phyloP scores from a whole-genome alignment of 64 coral and sea anemone species.

The Pocillopora damicornis region DNA sequence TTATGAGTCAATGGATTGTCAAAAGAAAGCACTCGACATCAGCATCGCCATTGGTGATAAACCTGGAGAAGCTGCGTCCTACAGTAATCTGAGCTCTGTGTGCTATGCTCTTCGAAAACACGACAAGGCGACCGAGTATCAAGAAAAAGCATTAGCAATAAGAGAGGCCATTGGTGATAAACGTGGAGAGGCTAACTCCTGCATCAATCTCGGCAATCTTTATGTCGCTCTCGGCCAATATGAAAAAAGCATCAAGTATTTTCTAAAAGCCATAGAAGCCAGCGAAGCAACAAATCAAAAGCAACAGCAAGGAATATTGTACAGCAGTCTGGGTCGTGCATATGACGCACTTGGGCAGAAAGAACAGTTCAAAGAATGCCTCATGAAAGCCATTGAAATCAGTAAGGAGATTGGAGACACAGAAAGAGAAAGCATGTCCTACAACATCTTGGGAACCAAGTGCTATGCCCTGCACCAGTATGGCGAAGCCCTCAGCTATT shows the following conservation, averaged over 20 bases:
- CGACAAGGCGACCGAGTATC: neutral
- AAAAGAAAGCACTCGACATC: conserved; percentile 13
- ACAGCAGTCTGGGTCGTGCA: conserved; percentile 5
- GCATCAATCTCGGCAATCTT: neutral
- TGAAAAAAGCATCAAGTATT: conserved; percentile 25
- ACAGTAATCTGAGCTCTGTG: neutral
- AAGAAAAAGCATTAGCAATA: neutral
- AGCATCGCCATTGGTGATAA: conserved; percentile 8
- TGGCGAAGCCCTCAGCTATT: conserved; percentile 28
- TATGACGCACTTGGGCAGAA: conserved; percentile 8
- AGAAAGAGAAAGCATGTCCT: neutral
- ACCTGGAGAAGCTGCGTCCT: neutral
- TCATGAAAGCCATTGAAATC: conserved; percentile 5
- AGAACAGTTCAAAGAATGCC: neutral
- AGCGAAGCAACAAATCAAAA: neutral
- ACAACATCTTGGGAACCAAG: neutral
- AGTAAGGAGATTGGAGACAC: conserved; percentile 8
- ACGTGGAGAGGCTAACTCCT: neutral
- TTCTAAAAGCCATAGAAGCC: conserved; percentile 7
- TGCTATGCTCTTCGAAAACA: neutral
- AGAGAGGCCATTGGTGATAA: neutral
- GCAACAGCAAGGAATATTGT: conserved; percentile 8
- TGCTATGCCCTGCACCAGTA: conserved; percentile 26
- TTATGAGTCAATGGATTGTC: neutral
- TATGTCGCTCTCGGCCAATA: neutral